Evolutionary conservation across 2,888 invertebrate genomes (phyloP).

Genomic region (Oscheius sp.): DNA sequence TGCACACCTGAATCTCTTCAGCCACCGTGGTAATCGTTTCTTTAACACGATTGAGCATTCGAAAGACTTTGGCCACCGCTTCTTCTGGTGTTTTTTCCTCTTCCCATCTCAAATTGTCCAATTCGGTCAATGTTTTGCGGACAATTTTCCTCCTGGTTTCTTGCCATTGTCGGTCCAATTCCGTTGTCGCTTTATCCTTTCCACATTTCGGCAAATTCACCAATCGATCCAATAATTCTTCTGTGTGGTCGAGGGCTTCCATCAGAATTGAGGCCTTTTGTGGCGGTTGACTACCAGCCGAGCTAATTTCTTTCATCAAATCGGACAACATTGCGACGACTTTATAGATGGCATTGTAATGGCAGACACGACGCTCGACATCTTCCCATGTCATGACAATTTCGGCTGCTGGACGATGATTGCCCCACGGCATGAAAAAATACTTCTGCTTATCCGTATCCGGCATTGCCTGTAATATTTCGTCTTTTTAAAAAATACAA

Average conservation of each 20-base stretch:
- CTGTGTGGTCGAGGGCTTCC: conserved; percentile 43
- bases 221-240: conserved; percentile 41
- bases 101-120: conserved; percentile 38
- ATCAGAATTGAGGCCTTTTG: conserved; percentile 43
- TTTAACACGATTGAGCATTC: conserved; percentile 35
- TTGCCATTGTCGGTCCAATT: conserved; percentile 38
- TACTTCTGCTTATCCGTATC: conserved; percentile 60
- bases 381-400: conserved; percentile 60
- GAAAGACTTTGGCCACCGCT: conserved; percentile 34
- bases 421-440: conserved; percentile 71
- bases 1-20: conserved; percentile 31
- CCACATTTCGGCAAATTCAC: background rate
- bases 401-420: conserved; percentile 65
- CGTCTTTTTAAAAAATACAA: too few species aligned
- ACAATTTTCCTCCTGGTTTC: conserved; percentile 25
- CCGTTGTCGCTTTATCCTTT: background rate
- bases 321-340: conserved; percentile 30
- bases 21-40: conserved; percentile 20
- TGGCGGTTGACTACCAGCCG: conserved; percentile 41
- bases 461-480: conserved; percentile 60
- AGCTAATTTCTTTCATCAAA: conserved; percentile 5
- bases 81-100: conserved; percentile 17
- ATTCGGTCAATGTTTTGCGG: background rate
- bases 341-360: conserved; percentile 58
- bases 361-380: conserved; percentile 57